phyloP scores from a whole-genome alignment of 1,140 invertebrate species.

The Pseudomyrmex concolor region DNA sequence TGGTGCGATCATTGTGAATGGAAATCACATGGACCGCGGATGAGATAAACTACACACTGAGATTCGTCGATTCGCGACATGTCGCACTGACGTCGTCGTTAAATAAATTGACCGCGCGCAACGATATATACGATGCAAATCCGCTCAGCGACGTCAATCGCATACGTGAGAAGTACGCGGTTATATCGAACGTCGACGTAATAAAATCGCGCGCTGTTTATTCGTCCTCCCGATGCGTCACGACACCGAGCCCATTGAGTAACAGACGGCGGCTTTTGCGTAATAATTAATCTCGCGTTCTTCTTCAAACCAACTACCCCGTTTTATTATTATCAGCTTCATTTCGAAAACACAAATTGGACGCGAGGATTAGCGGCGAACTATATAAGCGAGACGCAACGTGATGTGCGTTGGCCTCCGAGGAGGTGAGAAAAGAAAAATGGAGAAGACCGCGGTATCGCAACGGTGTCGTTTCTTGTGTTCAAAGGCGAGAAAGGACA shows the following conservation, averaged over 20 bases:
- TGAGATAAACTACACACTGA: slow-evolving; percentile 11
- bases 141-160: slow-evolving; percentile 21
- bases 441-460: slow-evolving; percentile 56
- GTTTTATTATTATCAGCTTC: neutral
- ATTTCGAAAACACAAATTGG: slow-evolving; percentile 13
- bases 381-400: neutral
- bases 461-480: slow-evolving; percentile 14
- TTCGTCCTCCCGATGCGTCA: neutral
- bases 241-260: neutral
- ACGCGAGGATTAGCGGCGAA: neutral
- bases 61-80: slow-evolving; percentile 56
- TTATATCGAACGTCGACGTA: slow-evolving; percentile 20
- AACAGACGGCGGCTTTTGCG: neutral
- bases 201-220: slow-evolving; percentile 14
- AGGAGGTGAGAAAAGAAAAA: slow-evolving; percentile 71
- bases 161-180: slow-evolving; percentile 27
- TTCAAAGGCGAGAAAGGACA: slow-evolving; percentile 64
- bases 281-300: neutral
- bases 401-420: slow-evolving; percentile 14
- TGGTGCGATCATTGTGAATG: slow-evolving; percentile 59
- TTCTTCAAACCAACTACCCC: neutral
- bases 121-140: slow-evolving; percentile 55
- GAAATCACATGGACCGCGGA: slow-evolving; percentile 28
- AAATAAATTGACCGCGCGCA: slow-evolving; percentile 51
- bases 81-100: slow-evolving; percentile 63